These are phyloP conservation scores for Helicoverpa armigera DNA, from an alignment of 1,140 invertebrate genomes.

Conservation along the genomic window DNA sequence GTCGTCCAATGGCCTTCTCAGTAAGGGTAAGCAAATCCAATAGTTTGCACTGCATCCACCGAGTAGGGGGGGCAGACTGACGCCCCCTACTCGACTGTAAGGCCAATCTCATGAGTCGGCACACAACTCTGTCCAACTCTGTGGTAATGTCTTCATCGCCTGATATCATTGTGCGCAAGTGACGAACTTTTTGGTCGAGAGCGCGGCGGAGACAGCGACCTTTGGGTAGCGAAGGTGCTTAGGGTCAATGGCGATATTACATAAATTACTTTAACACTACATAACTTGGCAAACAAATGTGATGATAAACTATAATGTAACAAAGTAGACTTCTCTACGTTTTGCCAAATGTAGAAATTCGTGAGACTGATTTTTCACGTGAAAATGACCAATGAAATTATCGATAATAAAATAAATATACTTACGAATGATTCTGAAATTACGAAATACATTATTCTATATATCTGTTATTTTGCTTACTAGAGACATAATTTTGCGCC, in stretches of 20 bases:
- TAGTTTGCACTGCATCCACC: constrained; percentile 78
- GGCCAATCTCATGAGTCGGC: constrained; percentile 74
- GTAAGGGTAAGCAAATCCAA: constrained; percentile 75
- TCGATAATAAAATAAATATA: not conserved
- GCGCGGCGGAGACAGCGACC: constrained; percentile 68
- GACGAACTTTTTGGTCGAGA: constrained; percentile 73
- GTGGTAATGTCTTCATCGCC: constrained; percentile 72
- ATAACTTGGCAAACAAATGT: too few species aligned
- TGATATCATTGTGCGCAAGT: constrained; percentile 66
- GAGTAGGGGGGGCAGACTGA: constrained; percentile 59
- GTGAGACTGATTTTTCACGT: too few species aligned
- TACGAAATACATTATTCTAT: too few species aligned
- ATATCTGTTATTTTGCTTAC: too few species aligned
- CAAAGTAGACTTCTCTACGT: too few species aligned
- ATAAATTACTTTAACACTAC: too few species aligned
- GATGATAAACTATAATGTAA: too few species aligned
- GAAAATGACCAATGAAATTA: too few species aligned
- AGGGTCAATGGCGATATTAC: too few species aligned
- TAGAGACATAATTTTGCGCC: too few species aligned
- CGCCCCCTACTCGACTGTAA: constrained; percentile 60
- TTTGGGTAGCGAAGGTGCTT: constrained; percentile 36
- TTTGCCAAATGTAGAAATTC: too few species aligned
- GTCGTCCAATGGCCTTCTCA: constrained; percentile 73
- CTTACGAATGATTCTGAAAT: not conserved
- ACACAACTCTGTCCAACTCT: constrained; percentile 74